phyloP scores from a whole-genome alignment of 2,797 vertebrate species.

The Sylvilagus floridanus region DNA sequence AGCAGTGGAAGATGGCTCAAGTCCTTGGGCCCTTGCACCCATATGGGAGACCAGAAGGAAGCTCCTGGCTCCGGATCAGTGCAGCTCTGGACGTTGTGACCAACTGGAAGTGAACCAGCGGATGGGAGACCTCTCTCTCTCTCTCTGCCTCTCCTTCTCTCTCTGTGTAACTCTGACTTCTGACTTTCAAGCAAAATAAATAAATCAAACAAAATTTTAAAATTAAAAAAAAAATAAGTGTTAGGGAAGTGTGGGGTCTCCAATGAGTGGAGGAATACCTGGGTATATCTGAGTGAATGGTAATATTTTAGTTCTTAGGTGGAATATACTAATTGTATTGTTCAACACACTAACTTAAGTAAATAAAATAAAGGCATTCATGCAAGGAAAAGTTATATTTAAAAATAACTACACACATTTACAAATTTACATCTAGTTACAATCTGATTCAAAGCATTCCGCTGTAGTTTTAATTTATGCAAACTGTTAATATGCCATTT shows the following conservation, averaged over 20 bases:
- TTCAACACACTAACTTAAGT: conserved; percentile 56
- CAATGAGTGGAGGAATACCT: neutral
- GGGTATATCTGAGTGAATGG: neutral
- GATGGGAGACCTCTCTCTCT: too few species aligned
- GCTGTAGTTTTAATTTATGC: conserved; percentile 70
- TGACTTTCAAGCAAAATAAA: too few species aligned
- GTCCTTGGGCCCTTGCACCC: too few species aligned
- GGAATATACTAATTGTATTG: conserved; percentile 46
- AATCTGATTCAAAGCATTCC: conserved; percentile 62
- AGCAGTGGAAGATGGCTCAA: too few species aligned
- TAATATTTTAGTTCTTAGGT: conserved; percentile 27
- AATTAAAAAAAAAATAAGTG: neutral
- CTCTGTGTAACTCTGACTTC: too few species aligned
- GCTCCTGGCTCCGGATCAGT: too few species aligned
- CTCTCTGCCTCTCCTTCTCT: too few species aligned
- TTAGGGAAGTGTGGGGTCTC: neutral
- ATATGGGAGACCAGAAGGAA: too few species aligned
- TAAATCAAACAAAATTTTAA: too few species aligned
- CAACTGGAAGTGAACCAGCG: too few species aligned
- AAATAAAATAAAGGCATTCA: conserved; percentile 53
- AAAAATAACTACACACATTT: conserved; percentile 71
- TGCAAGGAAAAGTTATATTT: conserved; percentile 41
- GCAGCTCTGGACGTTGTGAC: too few species aligned
- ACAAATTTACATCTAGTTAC: conserved; percentile 72
- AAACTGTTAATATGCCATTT: conserved; percentile 78